Percentiles rank a stretch among this genome's conserved stretches.
Evolutionary conservation across 2,113 vertebrate species (phyloP).

Genomic region (Mirounga angustirostris): DNA sequence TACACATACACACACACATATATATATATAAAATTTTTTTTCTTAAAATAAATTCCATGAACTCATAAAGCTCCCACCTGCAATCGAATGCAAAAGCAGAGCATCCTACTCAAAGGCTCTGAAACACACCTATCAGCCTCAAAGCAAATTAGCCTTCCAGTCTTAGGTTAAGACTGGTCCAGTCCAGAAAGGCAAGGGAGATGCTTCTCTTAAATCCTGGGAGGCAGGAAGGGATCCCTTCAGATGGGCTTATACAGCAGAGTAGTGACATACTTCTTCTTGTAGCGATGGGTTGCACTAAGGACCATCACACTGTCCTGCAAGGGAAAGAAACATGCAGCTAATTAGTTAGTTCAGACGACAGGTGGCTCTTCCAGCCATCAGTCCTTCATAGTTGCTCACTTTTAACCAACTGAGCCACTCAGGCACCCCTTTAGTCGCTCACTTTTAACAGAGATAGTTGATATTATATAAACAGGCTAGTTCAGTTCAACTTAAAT

Average conservation of each 20-base stretch:
- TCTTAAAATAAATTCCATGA: conserved; percentile 82
- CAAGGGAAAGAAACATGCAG: not conserved
- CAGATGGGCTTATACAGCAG: conserved; percentile 90
- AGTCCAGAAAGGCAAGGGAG: conserved; percentile 80
- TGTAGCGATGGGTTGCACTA: conserved; percentile 97
- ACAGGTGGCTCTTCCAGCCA: not conserved
- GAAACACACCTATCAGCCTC: conserved; percentile 73
- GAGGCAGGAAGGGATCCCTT: conserved; percentile 11
- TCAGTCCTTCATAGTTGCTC: not conserved
- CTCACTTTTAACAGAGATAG: not conserved
- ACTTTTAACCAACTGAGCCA: not conserved
- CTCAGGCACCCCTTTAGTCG: not conserved
- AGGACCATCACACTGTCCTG: conserved; percentile 99
- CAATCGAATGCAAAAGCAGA: conserved; percentile 79
- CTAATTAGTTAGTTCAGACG: not conserved
- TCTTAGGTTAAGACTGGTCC: conserved; percentile 72
- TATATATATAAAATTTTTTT: not conserved
- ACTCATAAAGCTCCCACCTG: conserved; percentile 78
- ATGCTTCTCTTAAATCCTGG: conserved; percentile 65
- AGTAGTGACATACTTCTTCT: conserved; percentile 99
- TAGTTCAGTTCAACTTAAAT: not conserved
- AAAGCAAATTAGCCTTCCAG: conserved; percentile 76
- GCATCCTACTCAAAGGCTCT: conserved; percentile 72
- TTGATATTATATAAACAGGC: not conserved
- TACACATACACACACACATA: no score